Evolutionary conservation across 2,888 invertebrate genomes (phyloP).

Genomic region (Oscheius myriophilus): DNA sequence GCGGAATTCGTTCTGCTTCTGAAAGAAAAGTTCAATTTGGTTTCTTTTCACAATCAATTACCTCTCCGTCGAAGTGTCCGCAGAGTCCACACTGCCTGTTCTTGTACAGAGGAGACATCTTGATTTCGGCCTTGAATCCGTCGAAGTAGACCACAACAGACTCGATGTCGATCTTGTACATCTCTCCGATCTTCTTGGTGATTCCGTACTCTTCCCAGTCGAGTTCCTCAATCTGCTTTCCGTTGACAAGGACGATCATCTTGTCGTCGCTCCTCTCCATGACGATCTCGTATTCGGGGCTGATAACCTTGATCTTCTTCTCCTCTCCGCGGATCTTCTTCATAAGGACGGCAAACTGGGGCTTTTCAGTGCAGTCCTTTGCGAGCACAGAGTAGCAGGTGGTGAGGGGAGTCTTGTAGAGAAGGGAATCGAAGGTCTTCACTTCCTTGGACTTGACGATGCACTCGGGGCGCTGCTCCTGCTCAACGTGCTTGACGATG

Average conservation of each 20-base stretch:
- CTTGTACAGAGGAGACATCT: conserved; percentile 54
- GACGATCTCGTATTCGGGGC: conserved; percentile 40
- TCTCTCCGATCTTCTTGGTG: conserved; percentile 7
- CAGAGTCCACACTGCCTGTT: conserved; percentile 67
- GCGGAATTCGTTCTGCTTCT: conserved; percentile 36
- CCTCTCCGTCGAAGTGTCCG: conserved; percentile 66
- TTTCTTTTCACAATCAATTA: neutral
- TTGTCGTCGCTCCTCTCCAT: conserved; percentile 41
- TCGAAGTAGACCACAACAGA: conserved; percentile 56
- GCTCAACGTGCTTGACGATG: conserved; percentile 36
- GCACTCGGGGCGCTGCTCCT: conserved; percentile 37
- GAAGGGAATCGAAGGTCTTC: conserved; percentile 68
- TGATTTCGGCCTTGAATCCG: conserved; percentile 58
- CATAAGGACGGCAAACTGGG: conserved; percentile 71
- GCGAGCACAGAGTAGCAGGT: conserved; percentile 72
- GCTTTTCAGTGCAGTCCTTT: conserved; percentile 71
- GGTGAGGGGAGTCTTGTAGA: conserved; percentile 62
- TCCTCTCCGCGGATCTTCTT: conserved; percentile 61
- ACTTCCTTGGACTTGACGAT: conserved; percentile 43
- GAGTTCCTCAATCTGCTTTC: conserved; percentile 47
- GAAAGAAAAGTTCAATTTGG: too few relatives aligned
- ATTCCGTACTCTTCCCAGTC: conserved; percentile 34
- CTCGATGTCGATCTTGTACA: conserved; percentile 38
- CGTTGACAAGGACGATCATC: conserved; percentile 46
- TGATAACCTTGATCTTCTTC: conserved; percentile 62